phyloP scores from a whole-genome alignment of 1,140 invertebrate genomes.

The Globodera rostochiensis region DNA sequence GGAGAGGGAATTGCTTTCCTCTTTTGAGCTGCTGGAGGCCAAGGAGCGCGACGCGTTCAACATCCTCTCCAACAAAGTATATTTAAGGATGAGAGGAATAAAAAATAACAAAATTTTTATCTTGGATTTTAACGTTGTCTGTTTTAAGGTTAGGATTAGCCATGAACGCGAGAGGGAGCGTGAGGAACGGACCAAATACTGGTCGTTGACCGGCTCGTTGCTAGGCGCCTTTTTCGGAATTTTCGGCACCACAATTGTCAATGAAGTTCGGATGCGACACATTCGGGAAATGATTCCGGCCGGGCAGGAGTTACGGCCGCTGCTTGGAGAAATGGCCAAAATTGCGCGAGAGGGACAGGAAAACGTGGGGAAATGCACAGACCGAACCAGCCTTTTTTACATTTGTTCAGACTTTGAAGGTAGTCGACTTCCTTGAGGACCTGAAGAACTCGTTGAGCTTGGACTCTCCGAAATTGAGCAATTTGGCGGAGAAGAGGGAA shows the following conservation, averaged over 20 bases:
- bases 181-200: slow-evolving; percentile 78
- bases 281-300: slow-evolving; percentile 71
- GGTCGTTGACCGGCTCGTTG: slow-evolving; percentile 77
- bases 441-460: slow-evolving; percentile 39
- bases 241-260: slow-evolving; percentile 73
- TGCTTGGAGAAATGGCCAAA: slow-evolving; percentile 47
- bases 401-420: slow-evolving; percentile 47
- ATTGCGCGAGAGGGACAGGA: slow-evolving; percentile 44
- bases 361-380: slow-evolving; percentile 34
- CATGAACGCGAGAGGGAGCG: slow-evolving; percentile 77
- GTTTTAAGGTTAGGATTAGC: slow-evolving; percentile 71
- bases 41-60: slow-evolving; percentile 74
- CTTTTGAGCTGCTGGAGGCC: slow-evolving; percentile 66
- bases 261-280: slow-evolving; percentile 73
- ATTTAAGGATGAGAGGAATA: neutral
- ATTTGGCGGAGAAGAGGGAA: slow-evolving; percentile 23
- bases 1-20: slow-evolving; percentile 56
- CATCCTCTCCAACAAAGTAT: slow-evolving; percentile 71
- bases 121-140: neutral
- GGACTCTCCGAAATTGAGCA: slow-evolving; percentile 42
- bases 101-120: neutral
- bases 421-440: slow-evolving; percentile 45
- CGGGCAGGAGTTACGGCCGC: slow-evolving; percentile 59
- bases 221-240: slow-evolving; percentile 75
- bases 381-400: neutral